A percentile compares a stretch with the other conserved stretches of the same genome.
phyloP scores from a whole-genome alignment of 2,797 vertebrate species.

The Cynodonichthys magdalenae region DNA sequence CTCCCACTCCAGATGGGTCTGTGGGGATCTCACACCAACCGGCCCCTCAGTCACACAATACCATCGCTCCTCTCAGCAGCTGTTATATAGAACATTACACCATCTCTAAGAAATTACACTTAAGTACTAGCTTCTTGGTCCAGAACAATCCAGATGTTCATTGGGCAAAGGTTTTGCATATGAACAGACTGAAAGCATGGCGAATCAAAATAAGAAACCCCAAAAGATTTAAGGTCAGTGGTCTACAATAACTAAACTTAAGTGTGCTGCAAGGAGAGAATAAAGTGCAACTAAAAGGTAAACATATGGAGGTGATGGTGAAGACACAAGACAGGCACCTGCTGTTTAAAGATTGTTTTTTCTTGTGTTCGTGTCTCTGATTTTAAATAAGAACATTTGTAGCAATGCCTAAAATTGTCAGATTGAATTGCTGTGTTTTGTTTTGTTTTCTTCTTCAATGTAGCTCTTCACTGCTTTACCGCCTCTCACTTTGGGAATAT shows the following conservation, averaged over 20 bases:
- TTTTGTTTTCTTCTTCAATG: constrained; percentile 5
- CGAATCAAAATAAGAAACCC: constrained; percentile 63
- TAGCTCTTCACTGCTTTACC: constrained; percentile 98
- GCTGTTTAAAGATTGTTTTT: neutral
- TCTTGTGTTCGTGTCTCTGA: neutral
- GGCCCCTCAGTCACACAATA: constrained; percentile 67
- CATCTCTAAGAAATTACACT: constrained; percentile 62
- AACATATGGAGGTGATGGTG: constrained; percentile 25
- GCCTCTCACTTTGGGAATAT: constrained; percentile 96
- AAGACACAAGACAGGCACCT: constrained; percentile 4
- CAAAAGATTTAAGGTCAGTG: constrained; percentile 55
- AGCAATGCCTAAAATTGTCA: neutral
- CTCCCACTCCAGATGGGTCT: constrained; percentile 76
- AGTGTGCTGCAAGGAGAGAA: constrained; percentile 24
- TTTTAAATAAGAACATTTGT: neutral
- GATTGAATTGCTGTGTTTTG: constrained; percentile 5
- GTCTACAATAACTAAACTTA: constrained; percentile 42
- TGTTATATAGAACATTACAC: constrained; percentile 63
- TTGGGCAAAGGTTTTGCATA: constrained; percentile 61
- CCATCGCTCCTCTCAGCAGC: constrained; percentile 61
- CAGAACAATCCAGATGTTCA: constrained; percentile 67
- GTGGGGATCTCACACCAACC: constrained; percentile 64
- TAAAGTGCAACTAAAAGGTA: constrained; percentile 19
- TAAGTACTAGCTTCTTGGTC: constrained; percentile 70
- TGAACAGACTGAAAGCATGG: constrained; percentile 52